Evolutionary conservation across 1,140 invertebrate species (phyloP).

Genomic region (Drosophila kanapiae): DNA sequence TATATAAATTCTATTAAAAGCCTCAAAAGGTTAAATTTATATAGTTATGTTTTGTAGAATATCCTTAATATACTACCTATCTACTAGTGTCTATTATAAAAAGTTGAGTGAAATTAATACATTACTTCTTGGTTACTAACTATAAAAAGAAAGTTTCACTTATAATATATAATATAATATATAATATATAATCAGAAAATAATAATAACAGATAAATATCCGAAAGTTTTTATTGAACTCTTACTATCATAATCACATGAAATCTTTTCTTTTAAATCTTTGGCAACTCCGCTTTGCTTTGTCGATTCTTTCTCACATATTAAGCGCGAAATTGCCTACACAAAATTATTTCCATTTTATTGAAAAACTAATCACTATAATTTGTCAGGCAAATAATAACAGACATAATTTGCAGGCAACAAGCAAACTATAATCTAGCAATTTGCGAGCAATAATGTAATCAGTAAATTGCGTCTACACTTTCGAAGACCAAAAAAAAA

Average conservation of each 20-base stretch:
- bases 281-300: no score
- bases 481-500: conserved; percentile 47
- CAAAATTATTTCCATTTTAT: conserved; percentile 49
- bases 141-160: no score
- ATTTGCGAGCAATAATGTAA: conserved; percentile 81
- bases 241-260: background rate
- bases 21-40: no score
- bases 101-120: no score
- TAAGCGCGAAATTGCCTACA: conserved; percentile 41
- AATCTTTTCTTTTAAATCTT: background rate
- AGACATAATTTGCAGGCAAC: conserved; percentile 57
- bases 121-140: no score
- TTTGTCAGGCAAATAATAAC: conserved; percentile 68
- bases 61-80: no score
- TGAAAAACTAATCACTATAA: conserved; percentile 79
- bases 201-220: no score
- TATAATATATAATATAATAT: no score
- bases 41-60: no score
- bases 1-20: no score
- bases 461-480: conserved; percentile 80
- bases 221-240: background rate
- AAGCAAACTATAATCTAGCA: conserved; percentile 76
- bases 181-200: background rate
- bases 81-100: no score
- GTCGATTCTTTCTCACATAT: conserved; percentile 39